phyloP scores from a whole-genome alignment of 2,888 invertebrate species.

The Calephelis perditalis region DNA sequence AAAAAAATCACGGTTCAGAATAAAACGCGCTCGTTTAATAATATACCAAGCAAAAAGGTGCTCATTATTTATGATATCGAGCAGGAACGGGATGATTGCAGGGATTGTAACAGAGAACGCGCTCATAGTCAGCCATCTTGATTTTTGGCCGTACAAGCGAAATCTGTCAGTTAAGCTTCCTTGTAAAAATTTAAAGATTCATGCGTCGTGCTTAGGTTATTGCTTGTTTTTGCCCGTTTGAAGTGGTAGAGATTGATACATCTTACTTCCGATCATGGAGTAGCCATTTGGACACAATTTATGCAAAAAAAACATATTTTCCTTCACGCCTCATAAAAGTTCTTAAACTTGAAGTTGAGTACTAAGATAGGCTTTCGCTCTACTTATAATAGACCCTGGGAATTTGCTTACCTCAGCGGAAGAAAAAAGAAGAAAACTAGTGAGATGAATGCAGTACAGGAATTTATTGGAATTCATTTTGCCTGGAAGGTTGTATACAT shows the following conservation, averaged over 20 bases:
- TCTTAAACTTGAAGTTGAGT: slow-evolving; percentile 24
- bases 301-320: slow-evolving; percentile 19
- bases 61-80: no score
- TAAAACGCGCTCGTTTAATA: no score
- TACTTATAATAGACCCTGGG: slow-evolving; percentile 23
- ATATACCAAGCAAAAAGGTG: no score
- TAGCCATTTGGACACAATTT: slow-evolving; percentile 22
- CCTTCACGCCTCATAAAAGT: slow-evolving; percentile 22
- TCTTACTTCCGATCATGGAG: slow-evolving; percentile 21
- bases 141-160: no score
- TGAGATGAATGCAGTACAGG: slow-evolving; percentile 3
- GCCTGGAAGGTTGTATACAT: slow-evolving; percentile 22
- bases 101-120: no score
- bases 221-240: no score
- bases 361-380: slow-evolving; percentile 24
- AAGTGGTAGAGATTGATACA: slow-evolving; percentile 18
- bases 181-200: no score
- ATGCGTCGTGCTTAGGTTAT: no score
- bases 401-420: slow-evolving; percentile 23
- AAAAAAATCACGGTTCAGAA: no score
- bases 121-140: no score
- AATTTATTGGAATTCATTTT: slow-evolving; percentile 21
- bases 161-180: no score
- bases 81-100: no score
- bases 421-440: slow-evolving; percentile 22